Evolutionary conservation across 2,113 vertebrate species (phyloP).

Genomic region (Nannospalax galili): DNA sequence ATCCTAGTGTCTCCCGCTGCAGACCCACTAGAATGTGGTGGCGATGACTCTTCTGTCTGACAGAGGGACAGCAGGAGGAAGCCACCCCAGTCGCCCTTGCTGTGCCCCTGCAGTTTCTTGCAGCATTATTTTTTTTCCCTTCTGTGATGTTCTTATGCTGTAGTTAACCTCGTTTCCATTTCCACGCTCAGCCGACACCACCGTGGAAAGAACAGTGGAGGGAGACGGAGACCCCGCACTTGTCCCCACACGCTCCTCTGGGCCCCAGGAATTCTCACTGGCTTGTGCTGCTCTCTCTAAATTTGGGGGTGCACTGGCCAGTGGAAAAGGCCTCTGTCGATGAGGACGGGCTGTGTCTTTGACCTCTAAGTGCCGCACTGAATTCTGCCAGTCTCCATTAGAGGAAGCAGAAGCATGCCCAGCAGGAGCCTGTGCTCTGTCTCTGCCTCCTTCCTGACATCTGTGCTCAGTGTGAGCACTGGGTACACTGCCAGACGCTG

Average conservation of each 20-base stretch:
- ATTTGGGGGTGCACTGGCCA: no score
- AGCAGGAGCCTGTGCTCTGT: not conserved
- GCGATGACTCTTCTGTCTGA: fast-evolving
- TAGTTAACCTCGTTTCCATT: not conserved
- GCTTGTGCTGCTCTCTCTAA: no score
- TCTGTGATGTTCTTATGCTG: not conserved
- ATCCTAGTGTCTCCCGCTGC: fast-evolving
- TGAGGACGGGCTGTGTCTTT: fast-evolving
- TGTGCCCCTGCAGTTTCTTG: fast-evolving
- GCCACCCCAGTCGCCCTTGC: fast-evolving
- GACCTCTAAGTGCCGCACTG: not conserved
- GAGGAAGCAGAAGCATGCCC: not conserved
- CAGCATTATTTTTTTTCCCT: no score
- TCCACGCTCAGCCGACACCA: fast-evolving
- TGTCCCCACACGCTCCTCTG: fast-evolving
- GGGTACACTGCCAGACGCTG: fast-evolving
- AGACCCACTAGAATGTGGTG: fast-evolving
- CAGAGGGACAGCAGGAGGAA: no score
- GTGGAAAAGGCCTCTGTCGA: not conserved
- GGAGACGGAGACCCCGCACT: fast-evolving
- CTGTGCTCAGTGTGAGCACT: not conserved
- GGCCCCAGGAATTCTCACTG: fast-evolving
- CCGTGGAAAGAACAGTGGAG: fast-evolving
- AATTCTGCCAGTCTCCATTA: not conserved
- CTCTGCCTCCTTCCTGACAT: not conserved